Base-by-base conservation (phyloP, 2,113 vertebrate genomes). In the Anolis sagrei region DNA sequence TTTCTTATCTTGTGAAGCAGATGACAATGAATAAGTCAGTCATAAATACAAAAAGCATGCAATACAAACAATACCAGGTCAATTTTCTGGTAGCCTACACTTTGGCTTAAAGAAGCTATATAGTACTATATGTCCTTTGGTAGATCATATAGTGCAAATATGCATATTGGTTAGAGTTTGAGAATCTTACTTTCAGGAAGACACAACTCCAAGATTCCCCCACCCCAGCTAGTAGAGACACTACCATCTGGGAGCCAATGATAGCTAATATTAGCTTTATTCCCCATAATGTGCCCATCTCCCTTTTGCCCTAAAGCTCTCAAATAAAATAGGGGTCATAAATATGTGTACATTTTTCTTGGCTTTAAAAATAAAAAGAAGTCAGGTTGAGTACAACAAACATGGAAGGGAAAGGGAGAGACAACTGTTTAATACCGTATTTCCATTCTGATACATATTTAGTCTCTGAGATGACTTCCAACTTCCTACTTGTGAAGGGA, bases 1-100 rank as follows among this genome's bases (percentile, higher is more conserved):
- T 32, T 64, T 7, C 69, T 85, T 79, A 79, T 85, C 77, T 79
- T 79, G 32, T 66, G 25, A 18, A 44, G 25, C 51, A 72, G 18
- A 34, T 27, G 27, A 16, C 76, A 11, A 79, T 6, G 19, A n/a
- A 62, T 76, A 29, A 7, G n/a, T 54, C 23, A 68, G 23, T 51
- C n/a, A 84, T 77, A 77, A 77, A 69, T 39, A 78, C n/a, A 36
- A 49, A 48, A 21, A 69, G 14, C 16, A 51, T 29, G 36, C 44
- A 44, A 62, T 36, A 51, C 76, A 61, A 34, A 16, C 25, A 51
- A 21, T 76, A 49, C n/a, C 48, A 9, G 25, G 19, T 64, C 48
- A 77, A 25, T 70, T 36, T 32, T 64, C 29, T 6, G 23, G 44
- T 9, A 32, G 18, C 5, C 27, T 70, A 25, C 58, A 48, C 76